Conservation (phyloP, 1,140 invertebrate genomes). For the Melanaphis sacchari region DNA sequence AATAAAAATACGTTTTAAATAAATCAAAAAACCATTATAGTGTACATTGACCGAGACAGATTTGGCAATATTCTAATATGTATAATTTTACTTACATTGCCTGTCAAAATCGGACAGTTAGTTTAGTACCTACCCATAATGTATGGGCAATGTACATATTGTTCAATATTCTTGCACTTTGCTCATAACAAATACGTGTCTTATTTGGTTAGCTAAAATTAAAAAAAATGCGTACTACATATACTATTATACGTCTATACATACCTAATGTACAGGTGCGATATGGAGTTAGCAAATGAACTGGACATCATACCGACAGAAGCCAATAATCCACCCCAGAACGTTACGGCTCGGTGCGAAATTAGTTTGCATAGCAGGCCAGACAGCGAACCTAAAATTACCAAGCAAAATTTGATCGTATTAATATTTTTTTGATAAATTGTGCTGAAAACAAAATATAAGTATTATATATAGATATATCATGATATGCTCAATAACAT, state of each 20-base stretch:
- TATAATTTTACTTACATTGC: neutral
- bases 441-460: neutral
- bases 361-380: neutral
- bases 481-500: no score
- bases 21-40: neutral
- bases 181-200: neutral
- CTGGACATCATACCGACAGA: conserved; percentile 8
- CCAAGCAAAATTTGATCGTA: neutral
- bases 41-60: neutral
- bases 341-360: neutral
- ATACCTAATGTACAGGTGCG: conserved; percentile 16
- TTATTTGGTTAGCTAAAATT: neutral
- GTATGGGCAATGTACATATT: no score
- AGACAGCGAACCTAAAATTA: conserved; percentile 20
- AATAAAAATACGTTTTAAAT: neutral
- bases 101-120: neutral
- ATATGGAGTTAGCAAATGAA: conserved; percentile 32
- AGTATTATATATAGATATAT: neutral
- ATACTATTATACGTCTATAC: neutral
- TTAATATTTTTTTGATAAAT: neutral
- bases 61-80: neutral
- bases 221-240: no score
- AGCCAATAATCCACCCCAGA: conserved; percentile 36
- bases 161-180: neutral
- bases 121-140: no score